phyloP scores from a whole-genome alignment of 2,888 invertebrate species.

The Nomada fucata region DNA sequence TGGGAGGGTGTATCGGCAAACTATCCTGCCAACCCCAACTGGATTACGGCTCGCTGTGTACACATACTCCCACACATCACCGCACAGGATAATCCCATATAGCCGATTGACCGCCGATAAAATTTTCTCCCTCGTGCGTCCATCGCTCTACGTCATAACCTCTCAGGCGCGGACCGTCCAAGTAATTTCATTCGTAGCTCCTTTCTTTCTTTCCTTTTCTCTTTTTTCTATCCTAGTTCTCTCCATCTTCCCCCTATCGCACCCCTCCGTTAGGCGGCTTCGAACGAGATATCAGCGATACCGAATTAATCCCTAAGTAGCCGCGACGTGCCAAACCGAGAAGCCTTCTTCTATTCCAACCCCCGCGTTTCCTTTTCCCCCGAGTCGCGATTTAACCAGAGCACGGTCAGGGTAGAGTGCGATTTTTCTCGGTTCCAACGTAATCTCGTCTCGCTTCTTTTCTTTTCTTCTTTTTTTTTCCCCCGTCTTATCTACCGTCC shows the following conservation, averaged over 20 bases:
- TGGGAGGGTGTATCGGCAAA: constrained; percentile 65
- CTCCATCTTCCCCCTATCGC: not conserved
- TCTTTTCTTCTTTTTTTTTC: not conserved
- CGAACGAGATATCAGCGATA: constrained; percentile 61
- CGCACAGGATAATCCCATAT: constrained; percentile 73
- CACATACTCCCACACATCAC: constrained; percentile 62
- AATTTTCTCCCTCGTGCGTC: constrained; percentile 65
- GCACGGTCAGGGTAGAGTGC: constrained; percentile 16
- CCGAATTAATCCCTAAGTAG: constrained; percentile 67
- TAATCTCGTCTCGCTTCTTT: constrained; percentile 20
- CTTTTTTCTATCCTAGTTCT: not conserved
- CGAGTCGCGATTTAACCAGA: constrained; percentile 12
- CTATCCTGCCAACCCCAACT: constrained; percentile 74
- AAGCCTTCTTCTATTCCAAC: constrained; percentile 47
- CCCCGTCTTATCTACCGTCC: not conserved
- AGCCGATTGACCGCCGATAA: constrained; percentile 77
- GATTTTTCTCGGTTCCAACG: constrained; percentile 17
- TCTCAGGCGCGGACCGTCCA: constrained; percentile 49
- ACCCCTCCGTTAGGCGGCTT: not conserved
- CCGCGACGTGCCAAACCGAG: constrained; percentile 60
- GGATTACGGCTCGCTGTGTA: constrained; percentile 74
- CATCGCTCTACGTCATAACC: constrained; percentile 63
- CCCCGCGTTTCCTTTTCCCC: not conserved
- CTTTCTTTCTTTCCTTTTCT: not conserved
- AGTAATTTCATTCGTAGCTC: constrained; percentile 64